Evolutionary conservation across 2,113 vertebrate species (phyloP).

Genomic region (Oncorhynchus tshawytscha): DNA sequence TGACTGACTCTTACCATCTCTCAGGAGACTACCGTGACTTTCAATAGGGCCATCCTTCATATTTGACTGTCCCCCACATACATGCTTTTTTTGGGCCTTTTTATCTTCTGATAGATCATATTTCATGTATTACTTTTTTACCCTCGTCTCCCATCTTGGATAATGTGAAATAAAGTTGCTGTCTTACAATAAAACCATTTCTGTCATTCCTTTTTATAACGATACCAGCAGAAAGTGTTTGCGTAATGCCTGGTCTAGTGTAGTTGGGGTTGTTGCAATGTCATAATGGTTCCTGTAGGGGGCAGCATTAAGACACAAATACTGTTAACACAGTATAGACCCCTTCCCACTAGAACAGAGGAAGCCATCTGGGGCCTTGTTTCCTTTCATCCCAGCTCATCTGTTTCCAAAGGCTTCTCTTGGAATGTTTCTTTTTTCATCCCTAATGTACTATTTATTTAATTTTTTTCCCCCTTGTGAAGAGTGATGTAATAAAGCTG

Average conservation of each 20-base stretch:
- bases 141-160: not conserved
- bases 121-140: not conserved
- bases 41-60: too few species aligned
- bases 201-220: not conserved
- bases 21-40: too few species aligned
- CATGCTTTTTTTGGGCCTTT: not conserved
- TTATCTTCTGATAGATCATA: not conserved
- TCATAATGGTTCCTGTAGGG: not conserved
- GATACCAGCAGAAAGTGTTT: not conserved
- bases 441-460: too few species aligned
- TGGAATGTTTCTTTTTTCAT: too few species aligned
- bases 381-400: too few species aligned
- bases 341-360: too few species aligned
- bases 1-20: not conserved
- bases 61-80: not conserved
- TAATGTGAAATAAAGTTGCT: constrained; percentile 4
- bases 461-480: not conserved
- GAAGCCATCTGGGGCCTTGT: too few species aligned
- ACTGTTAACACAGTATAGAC: too few species aligned
- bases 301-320: not conserved
- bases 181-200: not conserved
- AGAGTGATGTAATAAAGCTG: not conserved
- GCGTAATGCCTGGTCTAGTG: not conserved
- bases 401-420: too few species aligned
- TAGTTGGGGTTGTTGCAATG: not conserved